These are phyloP conservation scores for Sparus aurata DNA, from an alignment of 2,797 vertebrate genomes.

Conservation along the genomic window DNA sequence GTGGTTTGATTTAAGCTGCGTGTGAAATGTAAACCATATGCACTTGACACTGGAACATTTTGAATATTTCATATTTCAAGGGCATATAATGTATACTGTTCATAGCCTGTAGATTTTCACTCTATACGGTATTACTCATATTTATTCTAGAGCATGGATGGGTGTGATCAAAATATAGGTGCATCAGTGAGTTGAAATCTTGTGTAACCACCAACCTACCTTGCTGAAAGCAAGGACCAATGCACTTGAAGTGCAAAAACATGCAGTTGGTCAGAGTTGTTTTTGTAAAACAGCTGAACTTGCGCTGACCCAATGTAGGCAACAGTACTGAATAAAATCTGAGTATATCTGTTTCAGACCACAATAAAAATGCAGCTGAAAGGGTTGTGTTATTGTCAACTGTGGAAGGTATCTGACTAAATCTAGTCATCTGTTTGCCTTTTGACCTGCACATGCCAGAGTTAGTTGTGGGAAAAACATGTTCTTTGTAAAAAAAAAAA, in stretches of 20 bases:
- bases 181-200: conserved; percentile 5
- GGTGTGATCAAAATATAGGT: not conserved
- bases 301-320: conserved; percentile 32
- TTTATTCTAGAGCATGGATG: conserved; percentile 15
- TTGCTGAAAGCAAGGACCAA: not conserved
- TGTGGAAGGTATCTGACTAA: conserved; percentile 31
- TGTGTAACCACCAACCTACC: not conserved
- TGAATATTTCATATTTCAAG: not conserved
- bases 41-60: not conserved
- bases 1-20: not conserved
- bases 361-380: conserved; percentile 16
- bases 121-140: not conserved
- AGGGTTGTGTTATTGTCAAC: conserved; percentile 14
- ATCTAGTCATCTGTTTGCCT: conserved; percentile 32
- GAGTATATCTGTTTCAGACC: conserved; percentile 32
- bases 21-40: too few species aligned
- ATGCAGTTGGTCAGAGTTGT: conserved; percentile 29
- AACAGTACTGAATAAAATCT: conserved; percentile 36
- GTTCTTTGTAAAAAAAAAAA: conserved; percentile 18
- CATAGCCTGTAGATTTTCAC: not conserved
- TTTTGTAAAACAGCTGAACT: conserved; percentile 37
- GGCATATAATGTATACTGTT: not conserved
- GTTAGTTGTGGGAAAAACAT: conserved; percentile 11
- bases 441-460: conserved; percentile 9
- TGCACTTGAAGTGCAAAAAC: conserved; percentile 21